These are phyloP conservation scores for Ophioderma brevispina DNA, from an alignment of 35 echinoderm and acorn worm species.

Conservation along the genomic window DNA sequence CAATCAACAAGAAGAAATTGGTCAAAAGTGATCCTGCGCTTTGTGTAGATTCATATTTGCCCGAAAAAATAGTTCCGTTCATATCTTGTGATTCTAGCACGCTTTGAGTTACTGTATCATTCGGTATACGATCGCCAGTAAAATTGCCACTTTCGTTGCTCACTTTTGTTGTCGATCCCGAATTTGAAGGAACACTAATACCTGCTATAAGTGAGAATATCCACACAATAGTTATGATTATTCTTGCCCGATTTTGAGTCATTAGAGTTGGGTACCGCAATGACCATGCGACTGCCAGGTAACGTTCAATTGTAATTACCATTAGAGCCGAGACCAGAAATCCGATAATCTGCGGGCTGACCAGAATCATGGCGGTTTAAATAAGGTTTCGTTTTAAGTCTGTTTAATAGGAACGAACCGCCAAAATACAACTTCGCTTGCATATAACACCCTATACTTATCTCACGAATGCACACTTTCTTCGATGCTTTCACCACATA, in stretches of 20 bases:
- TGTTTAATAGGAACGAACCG: no score
- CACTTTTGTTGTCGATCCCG: neutral
- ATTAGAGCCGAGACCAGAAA: neutral
- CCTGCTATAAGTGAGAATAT: neutral
- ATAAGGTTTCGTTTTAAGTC: no score
- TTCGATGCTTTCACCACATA: no score
- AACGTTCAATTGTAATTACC: slow-evolving; percentile 2
- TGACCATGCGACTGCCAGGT: neutral
- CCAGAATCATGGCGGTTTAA: no score
- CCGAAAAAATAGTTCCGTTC: no score
- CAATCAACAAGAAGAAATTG: neutral
- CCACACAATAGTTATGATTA: neutral
- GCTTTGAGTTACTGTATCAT: neutral
- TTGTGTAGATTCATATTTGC: neutral
- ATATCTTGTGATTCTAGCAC: neutral
- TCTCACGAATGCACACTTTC: no score
- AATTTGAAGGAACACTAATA: neutral
- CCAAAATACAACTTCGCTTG: no score
- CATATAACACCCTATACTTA: no score
- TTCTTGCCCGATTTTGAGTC: neutral
- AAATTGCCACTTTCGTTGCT: neutral
- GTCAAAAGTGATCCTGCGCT: neutral
- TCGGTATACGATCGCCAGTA: neutral
- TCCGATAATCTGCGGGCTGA: no score
- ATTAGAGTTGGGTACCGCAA: slow-evolving; percentile 1